A percentile compares a stretch with the other conserved stretches of the same genome.
Evolutionary conservation across 1,140 invertebrate genomes (phyloP).

Genomic region (Drosophila kepulauana): DNA sequence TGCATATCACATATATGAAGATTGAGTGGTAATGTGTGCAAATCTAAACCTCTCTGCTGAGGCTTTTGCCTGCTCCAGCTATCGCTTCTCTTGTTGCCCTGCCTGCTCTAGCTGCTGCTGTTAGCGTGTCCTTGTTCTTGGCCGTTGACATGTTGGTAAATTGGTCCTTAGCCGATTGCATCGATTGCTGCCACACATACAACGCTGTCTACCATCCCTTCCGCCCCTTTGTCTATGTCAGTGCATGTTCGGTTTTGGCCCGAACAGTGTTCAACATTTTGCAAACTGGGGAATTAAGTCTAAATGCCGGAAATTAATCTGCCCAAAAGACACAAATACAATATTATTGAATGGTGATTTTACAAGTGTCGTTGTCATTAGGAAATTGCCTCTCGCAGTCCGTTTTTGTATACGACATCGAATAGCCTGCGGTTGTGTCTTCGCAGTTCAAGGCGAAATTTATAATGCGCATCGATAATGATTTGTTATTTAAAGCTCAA

Average conservation of each 20-base stretch:
- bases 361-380: slow-evolving; percentile 79
- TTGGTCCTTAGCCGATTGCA: slow-evolving; percentile 82
- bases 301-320: slow-evolving; percentile 82
- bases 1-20: slow-evolving; percentile 72
- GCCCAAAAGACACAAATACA: slow-evolving; percentile 63
- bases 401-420: slow-evolving; percentile 5
- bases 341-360: slow-evolving; percentile 80
- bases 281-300: slow-evolving; percentile 73
- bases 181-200: slow-evolving; percentile 57
- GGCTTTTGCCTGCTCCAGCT: slow-evolving; percentile 24
- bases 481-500: slow-evolving; percentile 79
- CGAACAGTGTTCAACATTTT: slow-evolving; percentile 29
- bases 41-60: slow-evolving; percentile 68
- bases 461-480: slow-evolving; percentile 82
- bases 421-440: slow-evolving; percentile 31
- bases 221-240: neutral
- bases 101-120: neutral
- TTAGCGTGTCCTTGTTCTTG: slow-evolving; percentile 38
- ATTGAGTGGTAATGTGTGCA: slow-evolving; percentile 83
- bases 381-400: slow-evolving; percentile 61
- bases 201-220: neutral
- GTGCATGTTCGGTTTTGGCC: slow-evolving; percentile 28
- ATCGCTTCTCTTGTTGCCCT: neutral
- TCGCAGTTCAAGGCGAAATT: slow-evolving; percentile 43
- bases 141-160: slow-evolving; percentile 78